These are phyloP conservation scores for Heterohyrax brucei DNA, from an alignment of 2,797 vertebrate genomes.

Conservation along the genomic window DNA sequence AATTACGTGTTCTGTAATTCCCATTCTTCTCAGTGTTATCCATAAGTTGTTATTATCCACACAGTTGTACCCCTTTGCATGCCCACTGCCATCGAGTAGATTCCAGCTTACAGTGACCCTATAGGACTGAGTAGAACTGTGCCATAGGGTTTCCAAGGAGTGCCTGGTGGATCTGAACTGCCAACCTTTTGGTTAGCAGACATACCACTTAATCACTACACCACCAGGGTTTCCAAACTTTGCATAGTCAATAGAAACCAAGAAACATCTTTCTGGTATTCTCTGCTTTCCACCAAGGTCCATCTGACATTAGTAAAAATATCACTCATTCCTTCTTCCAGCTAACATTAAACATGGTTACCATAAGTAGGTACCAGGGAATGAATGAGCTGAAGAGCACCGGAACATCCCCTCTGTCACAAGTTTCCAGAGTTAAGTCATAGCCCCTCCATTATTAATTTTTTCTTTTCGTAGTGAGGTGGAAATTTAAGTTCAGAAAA, in stretches of 20 bases:
- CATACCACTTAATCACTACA: no score
- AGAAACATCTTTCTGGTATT: not conserved
- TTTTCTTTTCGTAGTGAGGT: slow-evolving; percentile 5
- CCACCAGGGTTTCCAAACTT: no score
- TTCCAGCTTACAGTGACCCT: no score
- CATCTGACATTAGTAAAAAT: not conserved
- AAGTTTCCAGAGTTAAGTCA: slow-evolving; percentile 2
- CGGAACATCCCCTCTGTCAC: not conserved
- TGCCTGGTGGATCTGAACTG: no score
- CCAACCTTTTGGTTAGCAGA: no score
- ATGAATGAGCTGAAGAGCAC: not conserved
- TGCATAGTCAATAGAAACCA: not conserved
- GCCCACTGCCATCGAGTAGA: no score
- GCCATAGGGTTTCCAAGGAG: no score
- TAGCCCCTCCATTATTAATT: not conserved
- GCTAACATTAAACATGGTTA: not conserved
- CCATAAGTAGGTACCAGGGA: no score
- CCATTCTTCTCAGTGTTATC: not conserved
- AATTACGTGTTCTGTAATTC: not conserved
- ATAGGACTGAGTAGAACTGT: no score
- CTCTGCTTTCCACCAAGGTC: not conserved
- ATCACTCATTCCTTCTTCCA: not conserved
- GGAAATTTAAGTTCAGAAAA: slow-evolving; percentile 9
- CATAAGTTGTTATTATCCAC: not conserved
- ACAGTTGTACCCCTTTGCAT: not conserved